These are phyloP conservation scores for Andinoacara biseriatus DNA, from an alignment of 2,113 vertebrate species.

Conservation along the genomic window DNA sequence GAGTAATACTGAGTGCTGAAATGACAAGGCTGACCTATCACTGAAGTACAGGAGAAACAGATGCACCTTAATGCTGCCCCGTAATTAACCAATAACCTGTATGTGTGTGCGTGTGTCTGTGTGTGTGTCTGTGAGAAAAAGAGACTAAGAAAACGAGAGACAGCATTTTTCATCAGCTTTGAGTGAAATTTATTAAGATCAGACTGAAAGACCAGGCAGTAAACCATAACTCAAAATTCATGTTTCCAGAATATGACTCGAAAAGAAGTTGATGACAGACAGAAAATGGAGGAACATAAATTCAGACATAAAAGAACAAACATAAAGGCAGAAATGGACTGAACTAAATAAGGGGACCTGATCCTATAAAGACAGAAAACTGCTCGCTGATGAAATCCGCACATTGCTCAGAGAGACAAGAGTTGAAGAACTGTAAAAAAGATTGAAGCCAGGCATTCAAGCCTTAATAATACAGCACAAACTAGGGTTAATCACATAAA, in stretches of 20 bases:
- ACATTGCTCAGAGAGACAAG: constrained; percentile 23
- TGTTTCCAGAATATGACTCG: constrained; percentile 22
- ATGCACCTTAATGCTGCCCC: not conserved
- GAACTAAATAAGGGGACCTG: constrained; percentile 35
- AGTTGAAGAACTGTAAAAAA: not conserved
- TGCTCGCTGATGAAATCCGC: constrained; percentile 47
- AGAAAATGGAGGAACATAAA: constrained; percentile 16
- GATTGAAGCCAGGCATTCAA: not conserved
- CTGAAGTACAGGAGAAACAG: constrained; percentile 22
- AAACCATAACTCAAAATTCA: constrained; percentile 33
- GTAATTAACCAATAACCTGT: constrained; percentile 32
- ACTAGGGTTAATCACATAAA: not conserved
- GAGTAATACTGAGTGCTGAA: not conserved
- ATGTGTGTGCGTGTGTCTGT: constrained; percentile 7
- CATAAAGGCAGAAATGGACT: constrained; percentile 20
- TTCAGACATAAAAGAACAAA: constrained; percentile 10
- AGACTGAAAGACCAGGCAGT: constrained; percentile 15
- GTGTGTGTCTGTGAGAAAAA: not conserved
- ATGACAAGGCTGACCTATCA: constrained; percentile 16
- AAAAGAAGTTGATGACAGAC: constrained; percentile 39
- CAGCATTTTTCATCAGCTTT: not conserved
- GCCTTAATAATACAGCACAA: not conserved
- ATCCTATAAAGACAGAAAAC: constrained; percentile 42
- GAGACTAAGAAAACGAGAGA: not conserved
- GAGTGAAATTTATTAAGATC: constrained; percentile 26